Evolutionary conservation across 2,797 vertebrate species (phyloP).

Genomic region (Triplophysa yarkandensis): DNA sequence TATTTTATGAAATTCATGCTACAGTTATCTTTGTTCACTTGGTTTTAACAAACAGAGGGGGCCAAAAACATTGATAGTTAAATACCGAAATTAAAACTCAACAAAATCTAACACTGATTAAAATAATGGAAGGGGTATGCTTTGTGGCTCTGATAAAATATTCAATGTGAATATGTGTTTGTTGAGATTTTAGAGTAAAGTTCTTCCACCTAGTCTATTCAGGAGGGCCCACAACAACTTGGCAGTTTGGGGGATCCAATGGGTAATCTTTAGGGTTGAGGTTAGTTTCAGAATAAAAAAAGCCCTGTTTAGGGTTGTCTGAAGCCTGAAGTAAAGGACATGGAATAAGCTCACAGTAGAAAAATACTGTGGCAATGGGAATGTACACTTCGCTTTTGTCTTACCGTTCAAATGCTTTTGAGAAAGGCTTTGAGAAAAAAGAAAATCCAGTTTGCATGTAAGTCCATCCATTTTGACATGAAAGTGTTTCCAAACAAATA

Average conservation of each 20-base stretch:
- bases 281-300: slow-evolving; percentile 22
- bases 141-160: too few species aligned
- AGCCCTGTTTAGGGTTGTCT: slow-evolving; percentile 17
- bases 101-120: too few species aligned
- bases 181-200: too few species aligned
- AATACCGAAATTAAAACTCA: too few species aligned
- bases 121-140: too few species aligned
- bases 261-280: slow-evolving; percentile 3
- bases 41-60: too few species aligned
- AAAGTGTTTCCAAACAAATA: slow-evolving; percentile 76
- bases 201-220: neutral
- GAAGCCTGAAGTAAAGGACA: slow-evolving; percentile 13
- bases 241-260: neutral
- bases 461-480: slow-evolving; percentile 64
- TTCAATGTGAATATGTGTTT: too few species aligned
- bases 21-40: too few species aligned
- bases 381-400: slow-evolving; percentile 30
- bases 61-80: too few species aligned
- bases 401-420: slow-evolving; percentile 43
- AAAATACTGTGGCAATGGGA: slow-evolving; percentile 36
- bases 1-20: too few species aligned
- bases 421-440: slow-evolving; percentile 29
- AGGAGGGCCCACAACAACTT: neutral
- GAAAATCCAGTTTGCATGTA: slow-evolving; percentile 39
- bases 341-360: slow-evolving; percentile 22